Base-by-base conservation (phyloP, 2,113 vertebrate genomes). In the Taurulus bubalis region DNA sequence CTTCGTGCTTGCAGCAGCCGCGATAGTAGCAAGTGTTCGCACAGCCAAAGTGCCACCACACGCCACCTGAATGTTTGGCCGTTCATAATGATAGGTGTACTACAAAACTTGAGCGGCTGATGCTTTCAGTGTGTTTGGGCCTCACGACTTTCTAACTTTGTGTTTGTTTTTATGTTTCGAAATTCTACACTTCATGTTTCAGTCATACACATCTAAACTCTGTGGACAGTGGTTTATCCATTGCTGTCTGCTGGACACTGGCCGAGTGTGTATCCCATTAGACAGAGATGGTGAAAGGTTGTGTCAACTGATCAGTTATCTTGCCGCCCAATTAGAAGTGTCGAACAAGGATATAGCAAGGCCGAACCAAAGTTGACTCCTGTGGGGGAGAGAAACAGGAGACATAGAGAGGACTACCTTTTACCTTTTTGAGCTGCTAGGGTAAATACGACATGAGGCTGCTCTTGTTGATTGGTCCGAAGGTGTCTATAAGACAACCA, bases 261-360 rank as follows among this genome's bases (percentile, higher is more conserved):
- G 49, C 30, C 38, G 14, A 45, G 12, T 45, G 62, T 55, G 56
- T 49, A 69, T 84, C 77, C 87, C 84, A 88, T 89, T 84, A 82
- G 58, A 75, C 74, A 62, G 70, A 81, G 78, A 62, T 70, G 30
- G 66, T 82, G 63, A 75, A 62, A 83, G 79, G 65, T 63, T 40
- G 36, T 83, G 69, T 80, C 74, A 87, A 56, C 53, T 83, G 45
- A 83, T 83, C 70, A 65, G 73, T 64, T 62, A 79, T 78, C 71
- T 83, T 42, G 63, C 40, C 3, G 16, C 62, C 85, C 86, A 92
- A 88, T 92, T 93, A 92, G 64, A 84, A 69, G 80, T 68, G 62
- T 63, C 62, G 72, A 82, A 75, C 65, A 40, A 40, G 55, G 89
- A 84, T 62, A 22, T 22, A 65, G 40, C 24, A 28, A 40, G 28